phyloP scores from a whole-genome alignment of 2,797 vertebrate species.

The Paramormyrops hopkinsi region DNA sequence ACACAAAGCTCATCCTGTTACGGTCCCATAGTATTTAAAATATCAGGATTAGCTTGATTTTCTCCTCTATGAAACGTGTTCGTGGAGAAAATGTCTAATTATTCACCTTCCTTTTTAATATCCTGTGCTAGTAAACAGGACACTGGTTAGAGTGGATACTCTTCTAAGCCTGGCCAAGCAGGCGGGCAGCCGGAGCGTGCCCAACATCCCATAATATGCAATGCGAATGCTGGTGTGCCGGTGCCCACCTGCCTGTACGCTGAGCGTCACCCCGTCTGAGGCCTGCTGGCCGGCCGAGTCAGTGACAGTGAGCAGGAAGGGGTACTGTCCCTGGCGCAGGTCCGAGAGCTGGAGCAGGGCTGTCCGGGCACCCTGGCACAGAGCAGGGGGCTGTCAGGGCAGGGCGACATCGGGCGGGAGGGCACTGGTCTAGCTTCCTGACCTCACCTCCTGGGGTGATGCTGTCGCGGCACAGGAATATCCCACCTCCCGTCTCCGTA shows the following conservation, averaged over 20 bases:
- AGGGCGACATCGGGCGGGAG: not conserved
- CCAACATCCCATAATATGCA: not conserved
- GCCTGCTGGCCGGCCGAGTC: slow-evolving; percentile 62
- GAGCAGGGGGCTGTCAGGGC: not conserved
- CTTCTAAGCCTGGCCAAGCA: not conserved
- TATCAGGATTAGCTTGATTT: not conserved
- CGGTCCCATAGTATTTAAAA: not conserved
- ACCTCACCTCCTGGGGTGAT: not conserved
- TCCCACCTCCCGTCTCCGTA: not conserved
- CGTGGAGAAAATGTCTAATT: not conserved
- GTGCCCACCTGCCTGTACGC: slow-evolving; percentile 63
- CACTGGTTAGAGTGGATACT: not conserved
- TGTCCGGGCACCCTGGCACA: slow-evolving; percentile 54
- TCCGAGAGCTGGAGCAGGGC: slow-evolving; percentile 61
- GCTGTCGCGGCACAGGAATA: not conserved
- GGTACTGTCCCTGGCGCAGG: slow-evolving; percentile 65
- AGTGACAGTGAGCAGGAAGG: slow-evolving; percentile 63
- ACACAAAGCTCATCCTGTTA: not conserved
- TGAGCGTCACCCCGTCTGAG: slow-evolving; percentile 56
- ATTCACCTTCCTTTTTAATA: not conserved
- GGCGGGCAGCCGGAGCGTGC: not conserved
- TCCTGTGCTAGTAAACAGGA: not conserved
- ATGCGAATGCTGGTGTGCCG: not conserved
- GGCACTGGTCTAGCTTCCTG: not conserved
- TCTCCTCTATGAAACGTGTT: not conserved